These are phyloP conservation scores for Lithophane ornitopus DNA, from an alignment of 2,888 invertebrate genomes.

Conservation along the genomic window DNA sequence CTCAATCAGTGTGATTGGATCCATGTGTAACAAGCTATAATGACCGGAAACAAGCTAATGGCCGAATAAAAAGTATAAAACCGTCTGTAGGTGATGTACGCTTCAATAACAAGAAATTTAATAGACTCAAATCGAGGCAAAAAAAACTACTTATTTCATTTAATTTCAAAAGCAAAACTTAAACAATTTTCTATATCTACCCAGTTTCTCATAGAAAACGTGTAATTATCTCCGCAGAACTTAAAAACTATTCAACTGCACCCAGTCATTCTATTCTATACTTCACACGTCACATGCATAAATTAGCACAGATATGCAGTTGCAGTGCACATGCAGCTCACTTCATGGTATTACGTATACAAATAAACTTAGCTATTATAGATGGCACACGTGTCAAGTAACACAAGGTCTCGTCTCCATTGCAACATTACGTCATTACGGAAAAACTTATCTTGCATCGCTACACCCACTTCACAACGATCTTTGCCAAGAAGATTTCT, in stretches of 20 bases:
- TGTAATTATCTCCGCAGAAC: slow-evolving; percentile 5
- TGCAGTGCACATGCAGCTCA: slow-evolving; percentile 44
- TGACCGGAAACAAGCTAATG: slow-evolving; percentile 13
- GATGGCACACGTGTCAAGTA: slow-evolving; percentile 70
- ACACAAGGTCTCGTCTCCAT: slow-evolving; percentile 69
- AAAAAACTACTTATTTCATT: not conserved
- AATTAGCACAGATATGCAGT: slow-evolving; percentile 45
- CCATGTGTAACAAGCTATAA: not conserved
- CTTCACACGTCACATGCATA: slow-evolving; percentile 48
- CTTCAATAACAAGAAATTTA: not conserved
- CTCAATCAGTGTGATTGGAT: slow-evolving; percentile 6
- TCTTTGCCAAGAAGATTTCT: slow-evolving; percentile 23
- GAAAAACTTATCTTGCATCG: slow-evolving; percentile 66
- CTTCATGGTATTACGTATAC: slow-evolving; percentile 64
- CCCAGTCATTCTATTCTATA: slow-evolving; percentile 30
- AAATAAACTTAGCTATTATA: slow-evolving; percentile 66
- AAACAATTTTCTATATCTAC: not conserved
- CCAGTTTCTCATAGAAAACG: slow-evolving; percentile 17
- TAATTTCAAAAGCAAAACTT: not conserved
- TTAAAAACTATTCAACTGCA: slow-evolving; percentile 25
- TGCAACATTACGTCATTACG: slow-evolving; percentile 67
- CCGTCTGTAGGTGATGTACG: not conserved
- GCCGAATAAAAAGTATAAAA: not conserved
- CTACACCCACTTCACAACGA: slow-evolving; percentile 53
- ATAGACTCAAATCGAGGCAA: slow-evolving; percentile 16